Conservation (phyloP, 1,140 invertebrate species). For the Dendroctonus valens region DNA sequence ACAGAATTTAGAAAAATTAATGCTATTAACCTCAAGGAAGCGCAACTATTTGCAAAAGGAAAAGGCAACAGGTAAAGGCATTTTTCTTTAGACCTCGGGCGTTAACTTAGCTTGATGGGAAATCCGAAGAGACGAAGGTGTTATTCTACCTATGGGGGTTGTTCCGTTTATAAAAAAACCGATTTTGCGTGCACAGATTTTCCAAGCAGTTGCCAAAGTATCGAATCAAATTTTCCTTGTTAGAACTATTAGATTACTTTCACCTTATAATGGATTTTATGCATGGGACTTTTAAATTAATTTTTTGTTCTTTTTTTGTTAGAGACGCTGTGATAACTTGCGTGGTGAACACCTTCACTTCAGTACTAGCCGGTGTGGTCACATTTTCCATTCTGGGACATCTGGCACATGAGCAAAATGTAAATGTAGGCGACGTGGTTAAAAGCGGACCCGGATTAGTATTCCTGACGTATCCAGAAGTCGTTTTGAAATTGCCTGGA, state of each 20-base stretch:
- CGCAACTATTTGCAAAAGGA: constrained; percentile 1
- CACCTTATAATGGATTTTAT: no score
- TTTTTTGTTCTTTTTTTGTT: constrained; percentile 38
- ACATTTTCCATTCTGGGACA: constrained; percentile 66
- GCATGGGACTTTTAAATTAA: background rate
- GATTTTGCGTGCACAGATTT: no score
- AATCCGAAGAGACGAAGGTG: no score
- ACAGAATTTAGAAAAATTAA: background rate
- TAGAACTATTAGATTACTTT: no score
- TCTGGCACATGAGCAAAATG: constrained; percentile 57
- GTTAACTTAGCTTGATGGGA: no score
- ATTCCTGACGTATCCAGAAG: constrained; percentile 68
- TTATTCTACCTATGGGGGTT: no score
- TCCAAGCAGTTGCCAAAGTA: no score
- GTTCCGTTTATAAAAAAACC: no score
- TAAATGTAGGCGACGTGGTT: constrained; percentile 58
- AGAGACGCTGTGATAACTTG: constrained; percentile 66
- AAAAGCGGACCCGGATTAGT: constrained; percentile 66
- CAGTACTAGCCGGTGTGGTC: constrained; percentile 61
- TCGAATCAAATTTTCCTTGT: no score
- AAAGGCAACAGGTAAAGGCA: background rate
- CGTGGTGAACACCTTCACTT: constrained; percentile 65
- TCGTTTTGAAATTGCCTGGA: constrained; percentile 63
- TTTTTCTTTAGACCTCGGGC: no score
- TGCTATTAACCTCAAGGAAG: background rate